Evolutionary conservation across 1,140 invertebrate species (phyloP).

Genomic region (Halesus radiatus): DNA sequence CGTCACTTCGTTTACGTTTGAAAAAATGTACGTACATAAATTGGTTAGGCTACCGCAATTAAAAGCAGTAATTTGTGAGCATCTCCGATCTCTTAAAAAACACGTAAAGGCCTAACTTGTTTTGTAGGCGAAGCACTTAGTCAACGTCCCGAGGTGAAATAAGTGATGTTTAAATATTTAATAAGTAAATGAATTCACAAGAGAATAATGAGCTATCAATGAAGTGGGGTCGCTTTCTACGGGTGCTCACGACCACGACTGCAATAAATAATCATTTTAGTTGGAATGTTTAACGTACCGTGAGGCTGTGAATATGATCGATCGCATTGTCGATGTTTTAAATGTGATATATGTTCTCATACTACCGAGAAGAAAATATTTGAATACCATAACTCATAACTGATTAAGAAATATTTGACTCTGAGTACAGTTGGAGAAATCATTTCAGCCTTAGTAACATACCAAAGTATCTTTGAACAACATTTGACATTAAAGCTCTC

Average conservation of each 20-base stretch:
- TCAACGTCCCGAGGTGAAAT: constrained; percentile 13
- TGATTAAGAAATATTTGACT: too few relatives aligned
- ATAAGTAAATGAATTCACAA: constrained; percentile 1
- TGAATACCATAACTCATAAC: too few relatives aligned
- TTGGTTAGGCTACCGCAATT: constrained; percentile 3
- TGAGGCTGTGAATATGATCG: too few relatives aligned
- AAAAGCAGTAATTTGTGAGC: constrained; percentile 14
- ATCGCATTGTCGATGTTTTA: too few relatives aligned
- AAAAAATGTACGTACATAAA: background rate
- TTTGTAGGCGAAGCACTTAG: constrained; percentile 19
- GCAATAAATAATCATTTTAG: background rate
- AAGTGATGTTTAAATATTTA: constrained; percentile 30
- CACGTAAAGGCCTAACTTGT: constrained; percentile 1
- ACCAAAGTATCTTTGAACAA: too few relatives aligned
- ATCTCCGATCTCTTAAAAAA: constrained; percentile 1
- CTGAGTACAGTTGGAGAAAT: too few relatives aligned
- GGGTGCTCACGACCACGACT: background rate
- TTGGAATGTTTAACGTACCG: background rate
- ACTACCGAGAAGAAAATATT: too few relatives aligned
- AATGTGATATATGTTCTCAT: too few relatives aligned
- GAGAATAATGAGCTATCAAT: constrained; percentile 27
- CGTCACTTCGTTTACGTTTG: background rate
- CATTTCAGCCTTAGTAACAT: too few relatives aligned
- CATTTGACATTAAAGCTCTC: too few relatives aligned
- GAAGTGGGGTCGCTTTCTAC: background rate